Evolutionary conservation across 2,113 vertebrate genomes (phyloP), one percentile per base, ranked within the genome.

Genomic region (Andinoacara biseriatus): DNA sequence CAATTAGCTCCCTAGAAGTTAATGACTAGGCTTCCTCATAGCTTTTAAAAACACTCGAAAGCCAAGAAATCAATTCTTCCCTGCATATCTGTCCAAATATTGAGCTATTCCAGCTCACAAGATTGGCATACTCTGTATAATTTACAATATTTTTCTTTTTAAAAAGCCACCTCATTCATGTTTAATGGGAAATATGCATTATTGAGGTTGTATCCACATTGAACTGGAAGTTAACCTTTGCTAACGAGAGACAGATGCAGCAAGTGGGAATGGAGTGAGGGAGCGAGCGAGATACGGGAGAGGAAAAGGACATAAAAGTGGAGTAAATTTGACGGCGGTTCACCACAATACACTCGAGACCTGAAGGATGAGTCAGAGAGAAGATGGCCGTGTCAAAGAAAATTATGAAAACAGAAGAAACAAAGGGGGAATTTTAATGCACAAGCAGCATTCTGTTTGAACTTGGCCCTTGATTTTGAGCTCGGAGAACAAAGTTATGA

Each of bases 321-420:
- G 72, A 86, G 85, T 43, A 76, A 87, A 85, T 89, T 81, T 22
- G 83, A 79, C 69, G 57, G 89, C 18, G 82, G 90, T 93, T 93
- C 18, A 35, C 91, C 90, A 90, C 91, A 92, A 94, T 86, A 76
- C 89, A 78, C 90, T 63, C 11, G 89, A 92, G 92, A 92, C 87
- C 86, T 79, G 81, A 65, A 24, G 85, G 89, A 89, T 93, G 93
- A 93, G 86, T 93, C 87, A 92, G 89, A 94, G 81, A 79, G 79
- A 82, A 76, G 74, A 89, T 80, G 82, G 78, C 77, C 78, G 24
- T 83, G 81, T 93, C 85, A 83, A 86, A 88, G 87, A 86, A 89
- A 90, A 90, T 86, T 79, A 78, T 79, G 57, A 88, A 86, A 81
- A 80, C 35, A 82, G 52, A 58, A 74, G 80, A 56, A 67, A 84